Evolutionary conservation across 2,113 vertebrate species (phyloP).

Genomic region (Cyanistes caeruleus): DNA sequence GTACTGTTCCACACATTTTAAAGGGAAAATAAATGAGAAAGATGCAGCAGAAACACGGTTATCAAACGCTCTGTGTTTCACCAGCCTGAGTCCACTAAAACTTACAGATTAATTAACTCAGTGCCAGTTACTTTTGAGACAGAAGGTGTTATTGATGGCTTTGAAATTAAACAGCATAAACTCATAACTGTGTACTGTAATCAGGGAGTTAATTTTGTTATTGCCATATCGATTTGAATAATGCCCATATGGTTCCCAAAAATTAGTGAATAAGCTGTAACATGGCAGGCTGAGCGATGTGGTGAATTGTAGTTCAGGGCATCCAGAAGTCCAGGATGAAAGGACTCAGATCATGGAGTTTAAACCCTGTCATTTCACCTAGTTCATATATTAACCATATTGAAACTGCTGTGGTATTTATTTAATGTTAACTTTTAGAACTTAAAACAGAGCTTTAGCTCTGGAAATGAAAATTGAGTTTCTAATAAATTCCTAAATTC

Average conservation of each 20-base stretch:
- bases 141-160: neutral
- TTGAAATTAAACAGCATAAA: neutral
- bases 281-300: neutral
- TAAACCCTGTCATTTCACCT: neutral
- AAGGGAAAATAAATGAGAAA: neutral
- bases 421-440: neutral
- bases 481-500: neutral
- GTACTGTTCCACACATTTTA: constrained; percentile 30
- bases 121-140: neutral
- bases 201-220: neutral
- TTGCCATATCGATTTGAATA: neutral
- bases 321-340: neutral
- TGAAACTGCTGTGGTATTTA: neutral
- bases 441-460: neutral
- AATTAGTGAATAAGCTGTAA: neutral
- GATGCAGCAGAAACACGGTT: neutral
- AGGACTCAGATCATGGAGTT: neutral
- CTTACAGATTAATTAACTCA: neutral
- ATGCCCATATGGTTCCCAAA: neutral
- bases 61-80: neutral
- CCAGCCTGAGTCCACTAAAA: neutral
- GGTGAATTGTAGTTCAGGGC: neutral
- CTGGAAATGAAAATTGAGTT: neutral
- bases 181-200: neutral
- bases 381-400: neutral